These are phyloP conservation scores for Phylloscopus whistleri DNA, from an alignment of 2,113 vertebrate species.

Conservation along the genomic window DNA sequence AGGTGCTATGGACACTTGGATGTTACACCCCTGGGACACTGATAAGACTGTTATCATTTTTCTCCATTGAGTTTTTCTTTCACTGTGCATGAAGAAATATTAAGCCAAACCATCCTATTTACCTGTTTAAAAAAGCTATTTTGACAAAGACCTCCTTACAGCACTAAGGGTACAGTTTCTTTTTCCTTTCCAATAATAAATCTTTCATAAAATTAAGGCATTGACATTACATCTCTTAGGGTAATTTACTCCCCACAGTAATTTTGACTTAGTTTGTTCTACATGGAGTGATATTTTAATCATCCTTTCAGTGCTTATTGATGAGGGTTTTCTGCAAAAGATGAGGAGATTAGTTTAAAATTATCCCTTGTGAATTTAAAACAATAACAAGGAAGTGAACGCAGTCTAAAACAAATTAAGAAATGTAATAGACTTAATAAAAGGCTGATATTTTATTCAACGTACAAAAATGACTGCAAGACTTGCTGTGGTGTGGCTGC, in stretches of 20 bases:
- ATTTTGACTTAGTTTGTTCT: slow-evolving; percentile 76
- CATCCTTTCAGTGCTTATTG: slow-evolving; percentile 75
- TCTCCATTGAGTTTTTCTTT: background rate
- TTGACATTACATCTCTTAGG: slow-evolving; percentile 70
- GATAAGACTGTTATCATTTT: background rate
- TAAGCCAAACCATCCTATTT: background rate
- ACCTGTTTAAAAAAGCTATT: slow-evolving; percentile 5
- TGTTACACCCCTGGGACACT: background rate
- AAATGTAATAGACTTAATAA: slow-evolving; percentile 62
- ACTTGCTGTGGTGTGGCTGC: background rate
- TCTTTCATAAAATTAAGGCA: slow-evolving; percentile 68
- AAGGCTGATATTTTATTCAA: slow-evolving; percentile 26
- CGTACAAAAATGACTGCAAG: background rate
- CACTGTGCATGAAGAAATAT: background rate
- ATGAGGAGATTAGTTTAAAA: slow-evolving; percentile 79
- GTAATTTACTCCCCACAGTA: slow-evolving; percentile 73
- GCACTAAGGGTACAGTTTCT: background rate
- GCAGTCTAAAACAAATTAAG: slow-evolving; percentile 68
- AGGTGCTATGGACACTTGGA: background rate
- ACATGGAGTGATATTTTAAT: slow-evolving; percentile 77
- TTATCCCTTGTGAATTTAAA: slow-evolving; percentile 74
- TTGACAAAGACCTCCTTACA: slow-evolving; percentile 34
- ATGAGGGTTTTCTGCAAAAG: slow-evolving; percentile 71
- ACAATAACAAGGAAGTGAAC: slow-evolving; percentile 68
- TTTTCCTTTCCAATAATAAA: slow-evolving; percentile 43